These are phyloP conservation scores for Sarotherodon lohbergeri DNA, from an alignment of 2,113 vertebrate genomes.

Conservation along the genomic window DNA sequence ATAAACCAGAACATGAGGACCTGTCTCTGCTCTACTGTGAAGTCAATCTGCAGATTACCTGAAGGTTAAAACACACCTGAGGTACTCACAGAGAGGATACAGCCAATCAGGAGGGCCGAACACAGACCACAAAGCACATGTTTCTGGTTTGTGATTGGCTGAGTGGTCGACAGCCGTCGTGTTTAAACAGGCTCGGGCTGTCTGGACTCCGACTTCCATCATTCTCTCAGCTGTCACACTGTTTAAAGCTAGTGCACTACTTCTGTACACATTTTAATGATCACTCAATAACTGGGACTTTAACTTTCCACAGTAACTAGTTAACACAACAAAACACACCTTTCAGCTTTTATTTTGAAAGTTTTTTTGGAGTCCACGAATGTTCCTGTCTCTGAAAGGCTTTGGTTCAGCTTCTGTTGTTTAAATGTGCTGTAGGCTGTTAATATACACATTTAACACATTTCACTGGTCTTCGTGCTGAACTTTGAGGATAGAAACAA, in stretches of 20 bases:
- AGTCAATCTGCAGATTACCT: background rate
- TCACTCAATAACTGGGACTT: background rate
- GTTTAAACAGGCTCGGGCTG: rapidly evolving
- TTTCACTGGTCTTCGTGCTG: rapidly evolving
- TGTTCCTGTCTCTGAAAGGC: background rate
- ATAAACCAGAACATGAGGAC: background rate
- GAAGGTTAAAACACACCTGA: background rate
- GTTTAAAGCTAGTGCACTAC: background rate
- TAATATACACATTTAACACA: rapidly evolving
- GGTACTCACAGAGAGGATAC: background rate
- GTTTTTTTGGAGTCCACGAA: rapidly evolving
- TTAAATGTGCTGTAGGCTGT: background rate
- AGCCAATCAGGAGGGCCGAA: background rate
- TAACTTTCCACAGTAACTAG: background rate
- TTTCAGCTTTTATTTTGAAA: background rate
- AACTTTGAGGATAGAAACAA: rapidly evolving
- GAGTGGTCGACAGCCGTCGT: rapidly evolving
- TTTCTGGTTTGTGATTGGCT: background rate
- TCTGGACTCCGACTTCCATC: background rate
- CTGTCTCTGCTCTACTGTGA: background rate
- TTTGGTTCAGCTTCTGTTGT: background rate
- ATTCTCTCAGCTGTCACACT: background rate
- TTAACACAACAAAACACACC: background rate
- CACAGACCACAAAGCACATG: background rate
- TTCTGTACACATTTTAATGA: background rate